Evolutionary conservation across 2,888 invertebrate genomes (phyloP), one percentile per base, ranked within the genome.

Genomic region (Gnatocerus cornutus): DNA sequence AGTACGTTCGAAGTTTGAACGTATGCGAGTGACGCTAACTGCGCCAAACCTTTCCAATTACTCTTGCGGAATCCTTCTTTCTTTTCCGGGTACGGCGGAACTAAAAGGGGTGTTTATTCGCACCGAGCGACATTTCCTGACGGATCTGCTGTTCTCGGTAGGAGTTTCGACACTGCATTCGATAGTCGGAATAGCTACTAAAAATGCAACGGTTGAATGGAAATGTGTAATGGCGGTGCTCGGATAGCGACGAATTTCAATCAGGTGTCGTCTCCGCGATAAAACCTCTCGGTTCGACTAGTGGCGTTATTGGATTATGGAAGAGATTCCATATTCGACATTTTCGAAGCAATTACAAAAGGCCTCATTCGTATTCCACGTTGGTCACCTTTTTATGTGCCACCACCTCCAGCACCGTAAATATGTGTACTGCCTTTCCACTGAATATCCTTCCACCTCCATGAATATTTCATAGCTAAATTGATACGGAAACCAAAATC

Each of bases 271-370:
- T 67, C 66, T 67, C 62, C 41, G 8, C 59, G 73, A 70, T 72
- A 73, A 71, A 73, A 69, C 69, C 68, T 59, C 61, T 64, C 66
- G 63, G 21, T 59, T 59, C 59, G 59, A 59, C 59, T 59, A 56
- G 45, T 48, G 56, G 33, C 45, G 59, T 59, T 67, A 73, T 73
- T 67, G 73, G 71, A 73, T 74, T 75, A 75, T 71, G 61, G 55
- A 65, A 62, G 61, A 72, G 66, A 72, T 74, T 75, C 71, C 71
- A 74, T 74, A 75, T 74, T 74, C 73, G 65, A 70, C 71, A 69
- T 73, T 74, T 74, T 72, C 72, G 63, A 72, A 75, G 74, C 75
- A 75, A 74, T 74, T 75, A 75, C 73, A 71, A 74, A 73, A 62
- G 63, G 56, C 53, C 71, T 73, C 73, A 71, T 71, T 73, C 73